These are phyloP conservation scores for Hypena proboscidalis DNA, from an alignment of 2,888 invertebrate genomes.

Conservation along the genomic window DNA sequence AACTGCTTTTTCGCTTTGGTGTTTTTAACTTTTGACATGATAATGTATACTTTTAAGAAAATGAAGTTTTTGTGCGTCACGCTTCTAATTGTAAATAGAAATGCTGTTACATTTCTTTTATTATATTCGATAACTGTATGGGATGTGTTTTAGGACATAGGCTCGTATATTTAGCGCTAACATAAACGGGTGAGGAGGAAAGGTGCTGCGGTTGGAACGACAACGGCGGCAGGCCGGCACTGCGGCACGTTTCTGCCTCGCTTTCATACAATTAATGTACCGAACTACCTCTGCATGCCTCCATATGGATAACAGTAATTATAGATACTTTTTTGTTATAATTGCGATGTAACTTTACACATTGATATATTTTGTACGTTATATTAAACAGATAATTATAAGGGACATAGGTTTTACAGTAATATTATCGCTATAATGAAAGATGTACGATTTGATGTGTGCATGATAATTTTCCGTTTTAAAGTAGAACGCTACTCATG, in stretches of 20 bases:
- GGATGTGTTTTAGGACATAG: conserved; percentile 47
- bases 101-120: conserved; percentile 57
- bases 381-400: conserved; percentile 58
- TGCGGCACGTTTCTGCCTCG: conserved; percentile 39
- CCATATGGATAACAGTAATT: conserved; percentile 69
- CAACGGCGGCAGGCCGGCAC: conserved; percentile 16
- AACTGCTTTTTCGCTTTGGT: conserved; percentile 58
- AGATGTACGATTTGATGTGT: conserved; percentile 54
- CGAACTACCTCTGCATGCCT: conserved; percentile 83
- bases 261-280: conserved; percentile 60
- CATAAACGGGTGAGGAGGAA: conserved; percentile 22
- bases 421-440: conserved; percentile 48
- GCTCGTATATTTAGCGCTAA: conserved; percentile 41
- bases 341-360: conserved; percentile 58
- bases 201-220: conserved; percentile 17
- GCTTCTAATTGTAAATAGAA: conserved; percentile 74
- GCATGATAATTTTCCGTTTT: conserved; percentile 65
- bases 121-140: conserved; percentile 45
- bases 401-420: conserved; percentile 51
- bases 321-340: conserved; percentile 70
- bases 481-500: conserved; percentile 67
- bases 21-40: conserved; percentile 50
- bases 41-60: conserved; percentile 56
- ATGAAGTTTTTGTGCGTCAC: conserved; percentile 66
- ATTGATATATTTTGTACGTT: conserved; percentile 75